These are phyloP conservation scores for Allophyes oxyacanthae DNA, from an alignment of 2,888 invertebrate genomes.

Conservation along the genomic window DNA sequence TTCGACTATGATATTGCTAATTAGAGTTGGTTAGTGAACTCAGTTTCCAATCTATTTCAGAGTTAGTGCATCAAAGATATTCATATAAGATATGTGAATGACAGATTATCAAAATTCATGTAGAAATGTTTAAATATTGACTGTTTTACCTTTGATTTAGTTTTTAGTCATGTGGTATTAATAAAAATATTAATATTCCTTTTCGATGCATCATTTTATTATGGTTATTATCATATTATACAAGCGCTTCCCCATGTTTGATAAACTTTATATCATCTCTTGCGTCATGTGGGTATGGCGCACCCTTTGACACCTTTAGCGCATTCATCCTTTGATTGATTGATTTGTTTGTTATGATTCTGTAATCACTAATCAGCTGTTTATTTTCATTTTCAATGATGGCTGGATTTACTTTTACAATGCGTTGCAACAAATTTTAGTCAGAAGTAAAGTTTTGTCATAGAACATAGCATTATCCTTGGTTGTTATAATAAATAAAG, in stretches of 20 bases:
- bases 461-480: conserved; percentile 17
- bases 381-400: conserved; percentile 14
- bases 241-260: conserved; percentile 19
- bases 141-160: not conserved
- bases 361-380: conserved; percentile 40
- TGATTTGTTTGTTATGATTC: conserved; percentile 36
- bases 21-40: conserved; percentile 22
- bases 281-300: conserved; percentile 32
- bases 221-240: conserved; percentile 13
- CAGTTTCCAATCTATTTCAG: conserved; percentile 28
- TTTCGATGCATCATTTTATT: conserved; percentile 26
- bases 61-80: conserved; percentile 16
- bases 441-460: conserved; percentile 17
- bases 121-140: conserved; percentile 11
- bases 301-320: conserved; percentile 33
- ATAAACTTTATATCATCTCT: conserved; percentile 31
- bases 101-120: conserved; percentile 20
- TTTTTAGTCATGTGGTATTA: not conserved
- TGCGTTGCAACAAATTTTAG: conserved; percentile 10
- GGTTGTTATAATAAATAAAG: conserved; percentile 19
- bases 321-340: conserved; percentile 21
- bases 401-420: conserved; percentile 6
- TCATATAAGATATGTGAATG: conserved; percentile 17
- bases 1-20: conserved; percentile 43
- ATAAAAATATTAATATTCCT: conserved; percentile 2